Evolutionary conservation across 1,140 invertebrate genomes (phyloP).

Genomic region (Phymastichus coffea): DNA sequence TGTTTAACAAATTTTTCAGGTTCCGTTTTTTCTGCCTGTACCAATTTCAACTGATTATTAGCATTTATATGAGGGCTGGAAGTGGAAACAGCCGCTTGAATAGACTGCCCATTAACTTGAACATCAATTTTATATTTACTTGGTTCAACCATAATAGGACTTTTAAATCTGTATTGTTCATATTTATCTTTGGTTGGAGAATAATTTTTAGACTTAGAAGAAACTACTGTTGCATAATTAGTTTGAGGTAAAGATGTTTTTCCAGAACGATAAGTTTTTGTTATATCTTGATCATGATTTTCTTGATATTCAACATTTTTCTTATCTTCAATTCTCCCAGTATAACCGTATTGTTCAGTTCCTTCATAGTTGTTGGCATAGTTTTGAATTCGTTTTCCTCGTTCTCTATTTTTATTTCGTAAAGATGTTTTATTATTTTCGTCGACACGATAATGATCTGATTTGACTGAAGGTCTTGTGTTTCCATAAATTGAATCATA

Average conservation of each 20-base stretch:
- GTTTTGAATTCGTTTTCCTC: constrained; percentile 29
- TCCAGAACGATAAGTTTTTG: not conserved
- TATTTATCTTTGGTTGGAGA: not conserved
- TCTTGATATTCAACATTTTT: not conserved
- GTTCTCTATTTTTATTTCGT: constrained; percentile 23
- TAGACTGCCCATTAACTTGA: constrained; percentile 27
- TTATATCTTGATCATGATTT: constrained; percentile 6
- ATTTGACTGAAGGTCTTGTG: constrained; percentile 26
- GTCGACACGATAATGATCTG: not conserved
- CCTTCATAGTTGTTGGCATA: constrained; percentile 31
- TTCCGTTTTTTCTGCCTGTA: not conserved
- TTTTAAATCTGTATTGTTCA: constrained; percentile 13
- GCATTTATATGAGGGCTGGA: not conserved
- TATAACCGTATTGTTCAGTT: constrained; percentile 16
- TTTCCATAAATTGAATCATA: constrained; percentile 48
- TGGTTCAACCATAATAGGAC: constrained; percentile 14
- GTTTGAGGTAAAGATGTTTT: not conserved
- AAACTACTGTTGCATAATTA: not conserved
- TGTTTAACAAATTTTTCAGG: not conserved
- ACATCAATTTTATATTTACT: constrained; percentile 36
- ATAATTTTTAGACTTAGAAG: not conserved
- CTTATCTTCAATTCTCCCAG: constrained; percentile 16
- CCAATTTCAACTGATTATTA: not conserved
- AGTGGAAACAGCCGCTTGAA: not conserved
- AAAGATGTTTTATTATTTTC: constrained; percentile 19